A percentile compares a stretch with the other conserved stretches of the same genome.
phyloP scores from a whole-genome alignment of 2,888 invertebrate genomes.

The Tetragonisca angustula region DNA sequence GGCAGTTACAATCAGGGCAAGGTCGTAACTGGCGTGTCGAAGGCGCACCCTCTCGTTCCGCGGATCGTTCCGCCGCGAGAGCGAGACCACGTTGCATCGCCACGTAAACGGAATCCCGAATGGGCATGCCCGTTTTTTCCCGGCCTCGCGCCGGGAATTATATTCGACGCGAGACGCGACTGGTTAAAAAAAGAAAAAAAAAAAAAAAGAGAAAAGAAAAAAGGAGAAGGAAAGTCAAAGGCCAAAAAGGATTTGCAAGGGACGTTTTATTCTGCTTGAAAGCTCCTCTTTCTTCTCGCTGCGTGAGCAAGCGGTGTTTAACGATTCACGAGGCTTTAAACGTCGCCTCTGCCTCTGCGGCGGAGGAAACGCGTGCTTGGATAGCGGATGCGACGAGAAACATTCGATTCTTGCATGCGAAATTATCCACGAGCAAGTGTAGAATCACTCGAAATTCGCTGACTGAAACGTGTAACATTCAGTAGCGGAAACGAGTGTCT shows the following conservation, averaged over 20 bases:
- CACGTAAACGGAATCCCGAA: conserved; percentile 48
- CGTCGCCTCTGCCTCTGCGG: too few species aligned
- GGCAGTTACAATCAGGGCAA: conserved; percentile 67
- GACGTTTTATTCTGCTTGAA: not conserved
- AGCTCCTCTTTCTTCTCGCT: not conserved
- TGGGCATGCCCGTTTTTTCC: conserved; percentile 4
- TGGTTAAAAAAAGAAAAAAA: too few species aligned
- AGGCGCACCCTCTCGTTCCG: conserved; percentile 57
- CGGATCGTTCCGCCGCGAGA: conserved; percentile 41
- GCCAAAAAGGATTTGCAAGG: not conserved
- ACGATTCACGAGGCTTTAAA: not conserved
- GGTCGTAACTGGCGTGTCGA: conserved; percentile 68
- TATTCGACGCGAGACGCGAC: conserved; percentile 5
- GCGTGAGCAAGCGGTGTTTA: not conserved
- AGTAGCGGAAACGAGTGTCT: too few species aligned
- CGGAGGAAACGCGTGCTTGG: not conserved
- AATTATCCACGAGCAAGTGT: too few species aligned
- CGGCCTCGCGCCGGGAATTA: conserved; percentile 20
- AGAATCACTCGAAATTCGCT: too few species aligned
- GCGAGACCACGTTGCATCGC: conserved; percentile 37
- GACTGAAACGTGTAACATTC: too few species aligned
- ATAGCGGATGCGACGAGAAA: not conserved
- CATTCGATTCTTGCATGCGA: too few species aligned
- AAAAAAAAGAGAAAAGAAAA: too few species aligned
- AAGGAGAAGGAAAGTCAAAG: too few species aligned